These are phyloP conservation scores for Wiebesia pumilae DNA, from an alignment of 1,140 invertebrate species.

Conservation along the genomic window DNA sequence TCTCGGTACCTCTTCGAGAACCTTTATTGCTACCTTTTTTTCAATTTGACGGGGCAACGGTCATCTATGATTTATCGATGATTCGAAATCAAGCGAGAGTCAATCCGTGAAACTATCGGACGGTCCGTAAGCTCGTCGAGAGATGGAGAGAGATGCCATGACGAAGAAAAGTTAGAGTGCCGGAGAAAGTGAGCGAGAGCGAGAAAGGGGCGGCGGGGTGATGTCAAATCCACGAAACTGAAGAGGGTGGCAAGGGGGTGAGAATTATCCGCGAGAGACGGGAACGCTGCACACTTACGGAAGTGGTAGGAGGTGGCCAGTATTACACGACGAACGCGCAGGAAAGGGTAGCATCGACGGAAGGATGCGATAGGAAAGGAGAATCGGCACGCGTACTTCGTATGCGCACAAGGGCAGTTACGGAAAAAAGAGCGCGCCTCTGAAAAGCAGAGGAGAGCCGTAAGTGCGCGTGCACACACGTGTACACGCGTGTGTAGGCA, in stretches of 20 bases:
- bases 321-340: not conserved
- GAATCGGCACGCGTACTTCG: not conserved
- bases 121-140: not conserved
- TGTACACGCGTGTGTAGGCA: not conserved
- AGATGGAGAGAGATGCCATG: slow-evolving; percentile 34
- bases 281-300: not conserved
- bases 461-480: not conserved
- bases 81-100: slow-evolving; percentile 53
- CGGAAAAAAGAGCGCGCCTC: slow-evolving; percentile 49
- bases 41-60: slow-evolving; percentile 15
- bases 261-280: not conserved
- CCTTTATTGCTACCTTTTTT: not conserved
- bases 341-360: slow-evolving; percentile 20
- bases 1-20: not conserved
- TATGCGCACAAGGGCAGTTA: slow-evolving; percentile 44
- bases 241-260: not conserved
- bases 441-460: slow-evolving; percentile 34
- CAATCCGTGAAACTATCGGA: slow-evolving; percentile 51
- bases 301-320: slow-evolving; percentile 9
- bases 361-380: not conserved
- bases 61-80: slow-evolving; percentile 42
- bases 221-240: slow-evolving; percentile 16
- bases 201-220: not conserved
- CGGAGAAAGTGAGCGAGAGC: no score
- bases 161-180: not conserved